Conservation (phyloP, 2,888 invertebrate species). For the Callosobruchus maculatus region DNA sequence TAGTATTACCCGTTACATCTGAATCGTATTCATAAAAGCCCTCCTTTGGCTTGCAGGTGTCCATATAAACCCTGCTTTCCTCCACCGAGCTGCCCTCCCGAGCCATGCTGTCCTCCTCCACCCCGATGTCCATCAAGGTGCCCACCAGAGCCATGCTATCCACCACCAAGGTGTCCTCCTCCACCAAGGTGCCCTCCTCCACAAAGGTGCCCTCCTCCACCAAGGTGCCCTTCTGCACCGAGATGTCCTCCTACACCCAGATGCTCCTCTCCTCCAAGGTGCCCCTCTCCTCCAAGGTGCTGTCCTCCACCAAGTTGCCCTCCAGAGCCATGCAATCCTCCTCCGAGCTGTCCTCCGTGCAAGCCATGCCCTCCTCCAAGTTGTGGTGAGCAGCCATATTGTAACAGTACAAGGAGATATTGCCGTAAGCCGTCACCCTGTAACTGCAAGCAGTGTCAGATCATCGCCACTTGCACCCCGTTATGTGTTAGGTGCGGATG, state of each 20-base stretch:
- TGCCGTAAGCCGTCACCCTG: constrained; percentile 26
- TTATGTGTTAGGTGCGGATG: constrained; percentile 30
- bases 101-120: background rate
- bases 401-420: background rate
- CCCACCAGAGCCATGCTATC: constrained; percentile 3
- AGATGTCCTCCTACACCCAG: background rate
- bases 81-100: background rate
- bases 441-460: constrained; percentile 25
- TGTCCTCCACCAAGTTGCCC: constrained; percentile 4
- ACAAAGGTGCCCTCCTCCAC: background rate
- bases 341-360: background rate
- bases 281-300: background rate
- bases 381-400: background rate
- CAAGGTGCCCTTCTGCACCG: background rate
- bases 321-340: constrained; percentile 1
- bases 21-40: too few species aligned
- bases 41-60: background rate
- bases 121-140: constrained; percentile 1
- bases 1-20: background rate
- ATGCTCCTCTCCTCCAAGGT: background rate
- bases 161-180: background rate
- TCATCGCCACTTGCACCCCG: constrained; percentile 24
- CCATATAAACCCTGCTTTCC: background rate
- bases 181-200: background rate
- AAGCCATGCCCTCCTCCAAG: background rate